These are phyloP conservation scores for Phyllostomus hastatus DNA, from an alignment of 2,113 vertebrate genomes.

Conservation along the genomic window DNA sequence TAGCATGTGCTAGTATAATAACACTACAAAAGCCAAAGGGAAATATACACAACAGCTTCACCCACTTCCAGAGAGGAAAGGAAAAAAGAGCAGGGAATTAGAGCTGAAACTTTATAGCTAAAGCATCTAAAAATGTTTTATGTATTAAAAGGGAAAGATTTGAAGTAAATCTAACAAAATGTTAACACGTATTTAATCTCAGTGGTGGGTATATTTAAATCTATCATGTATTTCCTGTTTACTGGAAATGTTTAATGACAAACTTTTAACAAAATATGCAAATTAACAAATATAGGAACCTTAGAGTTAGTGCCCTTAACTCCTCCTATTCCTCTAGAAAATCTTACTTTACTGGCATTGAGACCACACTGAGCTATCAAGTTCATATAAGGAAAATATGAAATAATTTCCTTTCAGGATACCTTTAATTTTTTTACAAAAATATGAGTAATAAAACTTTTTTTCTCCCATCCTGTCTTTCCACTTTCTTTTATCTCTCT, in stretches of 20 bases:
- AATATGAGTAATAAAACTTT: not conserved
- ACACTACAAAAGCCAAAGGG: not conserved
- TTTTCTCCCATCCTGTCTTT: not conserved
- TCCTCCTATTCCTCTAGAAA: not conserved
- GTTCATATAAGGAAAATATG: not conserved
- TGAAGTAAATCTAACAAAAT: not conserved
- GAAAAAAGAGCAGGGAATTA: not conserved
- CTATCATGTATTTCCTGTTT: not conserved
- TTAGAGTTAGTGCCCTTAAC: not conserved
- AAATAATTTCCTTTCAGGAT: not conserved
- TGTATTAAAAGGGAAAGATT: not conserved
- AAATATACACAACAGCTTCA: not conserved
- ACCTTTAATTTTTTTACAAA: not conserved
- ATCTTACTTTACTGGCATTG: not conserved
- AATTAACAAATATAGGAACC: not conserved
- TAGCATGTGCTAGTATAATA: not conserved
- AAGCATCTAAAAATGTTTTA: not conserved
- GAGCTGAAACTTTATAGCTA: not conserved
- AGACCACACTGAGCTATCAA: not conserved
- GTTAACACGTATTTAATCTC: not conserved
- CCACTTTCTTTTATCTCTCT: not conserved
- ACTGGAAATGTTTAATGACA: not conserved
- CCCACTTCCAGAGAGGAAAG: not conserved
- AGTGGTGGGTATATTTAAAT: not conserved
- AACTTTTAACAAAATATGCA: slow-evolving; percentile 6